These are phyloP conservation scores for Upupa epops DNA, from an alignment of 2,113 vertebrate genomes.

Conservation along the genomic window DNA sequence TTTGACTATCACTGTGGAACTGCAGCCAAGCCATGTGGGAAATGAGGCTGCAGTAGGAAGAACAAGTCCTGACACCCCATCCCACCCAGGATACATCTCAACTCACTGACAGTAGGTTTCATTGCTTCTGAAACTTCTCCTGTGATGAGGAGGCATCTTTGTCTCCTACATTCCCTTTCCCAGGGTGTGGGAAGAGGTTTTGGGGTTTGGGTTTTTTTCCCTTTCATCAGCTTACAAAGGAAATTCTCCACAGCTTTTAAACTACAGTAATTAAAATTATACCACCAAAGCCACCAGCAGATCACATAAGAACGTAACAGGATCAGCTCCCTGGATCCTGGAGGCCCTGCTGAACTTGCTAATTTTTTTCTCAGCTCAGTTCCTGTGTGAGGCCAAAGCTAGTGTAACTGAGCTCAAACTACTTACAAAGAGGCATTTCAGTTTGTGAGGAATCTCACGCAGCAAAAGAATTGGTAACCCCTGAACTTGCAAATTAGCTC, in stretches of 20 bases:
- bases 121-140: neutral
- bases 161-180: neutral
- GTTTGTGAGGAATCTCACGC: neutral
- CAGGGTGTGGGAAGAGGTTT: neutral
- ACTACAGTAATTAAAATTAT: neutral
- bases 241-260: neutral
- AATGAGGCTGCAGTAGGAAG: neutral
- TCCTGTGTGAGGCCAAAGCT: neutral
- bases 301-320: neutral
- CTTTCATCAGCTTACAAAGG: neutral
- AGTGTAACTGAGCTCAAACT: neutral
- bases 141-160: neutral
- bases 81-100: too few relatives aligned
- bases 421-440: neutral
- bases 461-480: neutral
- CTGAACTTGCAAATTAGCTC: conserved; percentile 10
- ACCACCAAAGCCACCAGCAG: neutral
- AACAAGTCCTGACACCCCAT: neutral
- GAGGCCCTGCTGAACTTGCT: neutral
- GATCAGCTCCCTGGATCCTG: neutral
- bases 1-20: neutral
- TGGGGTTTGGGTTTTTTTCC: neutral
- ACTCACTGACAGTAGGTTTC: neutral
- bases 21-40: neutral
- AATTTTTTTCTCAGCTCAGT: neutral